Evolutionary conservation across 2,888 invertebrate species (phyloP).

Genomic region (Meta bourneti): DNA sequence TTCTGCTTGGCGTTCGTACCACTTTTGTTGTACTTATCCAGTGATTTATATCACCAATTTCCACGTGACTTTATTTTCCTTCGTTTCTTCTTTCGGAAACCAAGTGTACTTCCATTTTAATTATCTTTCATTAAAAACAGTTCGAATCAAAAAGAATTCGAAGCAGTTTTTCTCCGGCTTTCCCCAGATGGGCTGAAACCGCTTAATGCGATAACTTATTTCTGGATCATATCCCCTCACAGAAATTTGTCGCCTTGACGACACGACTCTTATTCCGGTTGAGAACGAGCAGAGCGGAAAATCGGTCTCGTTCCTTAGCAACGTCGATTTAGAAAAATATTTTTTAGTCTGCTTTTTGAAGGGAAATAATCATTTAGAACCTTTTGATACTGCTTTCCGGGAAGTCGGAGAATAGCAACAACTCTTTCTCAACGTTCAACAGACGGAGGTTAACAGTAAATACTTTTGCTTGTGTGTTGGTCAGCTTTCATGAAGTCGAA

Average conservation of each 20-base stretch:
- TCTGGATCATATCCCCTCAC: constrained; percentile 44
- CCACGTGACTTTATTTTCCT: background rate
- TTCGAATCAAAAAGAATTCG: background rate
- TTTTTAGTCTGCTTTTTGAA: background rate
- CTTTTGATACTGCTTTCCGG: background rate
- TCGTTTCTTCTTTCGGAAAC: background rate
- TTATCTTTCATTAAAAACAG: background rate
- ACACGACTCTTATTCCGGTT: constrained; percentile 4
- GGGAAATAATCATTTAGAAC: background rate
- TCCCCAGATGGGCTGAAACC: constrained; percentile 4
- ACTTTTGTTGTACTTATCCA: background rate
- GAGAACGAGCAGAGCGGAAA: constrained; percentile 18
- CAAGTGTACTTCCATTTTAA: background rate
- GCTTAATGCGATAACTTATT: constrained; percentile 35
- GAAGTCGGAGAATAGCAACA: background rate
- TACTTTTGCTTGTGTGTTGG: no score
- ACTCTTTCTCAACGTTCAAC: background rate
- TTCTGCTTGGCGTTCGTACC: no score
- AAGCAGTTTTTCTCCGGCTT: background rate
- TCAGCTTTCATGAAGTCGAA: no score
- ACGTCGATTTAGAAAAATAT: constrained; percentile 27
- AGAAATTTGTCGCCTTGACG: constrained; percentile 49
- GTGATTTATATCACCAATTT: background rate
- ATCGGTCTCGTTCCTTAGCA: constrained; percentile 62
- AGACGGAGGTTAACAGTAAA: background rate